phyloP scores from a whole-genome alignment of 2,888 invertebrate species.

The Spialia ferax region DNA sequence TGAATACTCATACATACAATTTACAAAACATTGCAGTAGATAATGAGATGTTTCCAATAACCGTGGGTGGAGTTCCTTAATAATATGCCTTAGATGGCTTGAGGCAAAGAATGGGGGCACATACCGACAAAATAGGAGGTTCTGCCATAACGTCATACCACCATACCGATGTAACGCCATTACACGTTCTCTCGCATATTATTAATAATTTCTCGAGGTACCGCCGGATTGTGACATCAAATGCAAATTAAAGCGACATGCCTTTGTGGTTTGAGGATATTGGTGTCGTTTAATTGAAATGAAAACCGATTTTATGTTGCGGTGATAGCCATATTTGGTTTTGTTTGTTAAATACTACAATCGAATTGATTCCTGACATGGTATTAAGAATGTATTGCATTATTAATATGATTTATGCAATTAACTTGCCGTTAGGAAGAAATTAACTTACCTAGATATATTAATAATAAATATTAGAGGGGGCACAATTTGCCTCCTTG shows the following conservation, averaged over 20 bases:
- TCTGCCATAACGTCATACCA: constrained; percentile 53
- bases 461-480: neutral
- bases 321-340: too few relatives aligned
- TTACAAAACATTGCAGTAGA: too few relatives aligned
- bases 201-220: constrained; percentile 58
- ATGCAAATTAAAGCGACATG: constrained; percentile 28
- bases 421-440: too few relatives aligned
- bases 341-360: neutral
- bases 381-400: neutral
- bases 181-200: constrained; percentile 51
- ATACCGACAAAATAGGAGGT: constrained; percentile 47
- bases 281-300: constrained; percentile 8
- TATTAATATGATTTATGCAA: too few relatives aligned
- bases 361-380: neutral
- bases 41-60: neutral
- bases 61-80: neutral
- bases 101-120: constrained; percentile 27
- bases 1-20: too few relatives aligned
- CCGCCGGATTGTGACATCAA: constrained; percentile 47
- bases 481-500: neutral
- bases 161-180: constrained; percentile 27
- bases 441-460: too few relatives aligned
- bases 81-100: constrained; percentile 16
- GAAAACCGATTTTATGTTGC: neutral
- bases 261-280: constrained; percentile 12